Percentiles rank a stretch among this genome's conserved stretches.
Conservation (phyloP, 2,888 invertebrate genomes). For the Clepsis dumicolana region DNA sequence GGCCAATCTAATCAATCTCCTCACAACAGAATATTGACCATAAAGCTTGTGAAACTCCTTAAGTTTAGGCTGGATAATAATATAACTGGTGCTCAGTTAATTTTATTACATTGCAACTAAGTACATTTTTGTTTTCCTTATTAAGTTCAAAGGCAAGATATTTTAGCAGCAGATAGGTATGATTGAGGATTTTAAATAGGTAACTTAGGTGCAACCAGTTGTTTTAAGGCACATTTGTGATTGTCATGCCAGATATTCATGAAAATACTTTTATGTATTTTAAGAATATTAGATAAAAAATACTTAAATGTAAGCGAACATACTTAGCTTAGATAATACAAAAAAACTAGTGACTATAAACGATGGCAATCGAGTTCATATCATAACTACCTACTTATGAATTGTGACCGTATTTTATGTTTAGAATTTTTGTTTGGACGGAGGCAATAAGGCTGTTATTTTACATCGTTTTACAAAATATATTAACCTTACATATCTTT, state of each 20-base stretch:
- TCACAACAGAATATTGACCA: not conserved
- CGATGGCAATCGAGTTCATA: conserved; percentile 68
- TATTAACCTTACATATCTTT: conserved; percentile 24
- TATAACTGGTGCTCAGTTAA: not conserved
- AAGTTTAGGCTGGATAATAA: not conserved
- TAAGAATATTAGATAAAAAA: not conserved
- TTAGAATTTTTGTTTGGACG: conserved; percentile 62
- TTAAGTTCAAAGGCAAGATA: not conserved
- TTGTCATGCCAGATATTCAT: conserved; percentile 7
- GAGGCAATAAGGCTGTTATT: conserved; percentile 72
- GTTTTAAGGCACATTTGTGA: conserved; percentile 1
- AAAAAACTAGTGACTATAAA: conserved; percentile 77
- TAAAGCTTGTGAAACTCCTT: not conserved
- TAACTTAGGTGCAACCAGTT: not conserved
- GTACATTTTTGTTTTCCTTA: not conserved
- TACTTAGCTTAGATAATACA: conserved; percentile 60
- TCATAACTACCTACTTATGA: conserved; percentile 13
- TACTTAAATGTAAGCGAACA: conserved; percentile 52
- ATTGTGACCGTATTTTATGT: conserved; percentile 28
- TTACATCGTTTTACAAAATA: conserved; percentile 48
- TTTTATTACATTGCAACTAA: not conserved
- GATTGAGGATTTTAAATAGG: not conserved
- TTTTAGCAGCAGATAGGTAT: not conserved
- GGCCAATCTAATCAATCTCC: not conserved
- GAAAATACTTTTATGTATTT: not conserved